A percentile compares a stretch with the other conserved stretches of the same genome.
phyloP scores from a whole-genome alignment of 2,797 vertebrate species.

The Nothura maculosa region DNA sequence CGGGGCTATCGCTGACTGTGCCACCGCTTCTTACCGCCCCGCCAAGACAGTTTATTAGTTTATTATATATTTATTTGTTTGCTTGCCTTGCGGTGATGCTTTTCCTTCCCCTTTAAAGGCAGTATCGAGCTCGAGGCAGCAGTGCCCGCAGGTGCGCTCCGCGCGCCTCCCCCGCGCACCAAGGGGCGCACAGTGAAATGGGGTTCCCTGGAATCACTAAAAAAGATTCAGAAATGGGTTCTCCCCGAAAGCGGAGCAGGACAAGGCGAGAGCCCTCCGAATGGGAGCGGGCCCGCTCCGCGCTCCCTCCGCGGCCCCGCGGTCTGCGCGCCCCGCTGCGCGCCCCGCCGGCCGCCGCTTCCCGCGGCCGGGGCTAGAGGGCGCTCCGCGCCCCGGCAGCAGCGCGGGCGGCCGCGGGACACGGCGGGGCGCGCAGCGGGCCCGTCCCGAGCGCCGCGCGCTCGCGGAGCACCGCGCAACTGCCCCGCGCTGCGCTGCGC shows the following conservation, averaged over 20 bases:
- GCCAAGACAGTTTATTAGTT: fast-evolving
- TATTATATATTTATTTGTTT: too few species aligned
- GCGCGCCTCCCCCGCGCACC: fast-evolving
- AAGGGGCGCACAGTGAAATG: not conserved
- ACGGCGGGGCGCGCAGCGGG: too few species aligned
- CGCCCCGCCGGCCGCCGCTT: not conserved
- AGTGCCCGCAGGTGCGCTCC: not conserved
- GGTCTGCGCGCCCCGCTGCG: not conserved
- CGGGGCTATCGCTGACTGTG: not conserved
- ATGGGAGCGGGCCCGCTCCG: not conserved
- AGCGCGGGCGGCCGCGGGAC: too few species aligned
- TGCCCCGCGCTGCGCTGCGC: too few species aligned
- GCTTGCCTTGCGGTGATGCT: fast-evolving
- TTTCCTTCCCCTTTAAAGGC: not conserved
- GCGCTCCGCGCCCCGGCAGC: too few species aligned
- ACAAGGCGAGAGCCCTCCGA: not conserved
- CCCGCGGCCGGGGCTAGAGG: too few species aligned
- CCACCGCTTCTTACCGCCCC: fast-evolving
- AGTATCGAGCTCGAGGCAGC: not conserved
- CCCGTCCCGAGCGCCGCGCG: too few species aligned
- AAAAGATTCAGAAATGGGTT: not conserved
- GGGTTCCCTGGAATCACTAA: not conserved
- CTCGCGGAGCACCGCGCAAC: too few species aligned
- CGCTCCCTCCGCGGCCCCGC: too few species aligned
- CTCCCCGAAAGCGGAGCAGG: slow-evolving; percentile 11